Percentiles rank a stretch among this genome's conserved stretches.
phyloP scores from a whole-genome alignment of 2,888 invertebrate genomes.

The Coelinius sp. region DNA sequence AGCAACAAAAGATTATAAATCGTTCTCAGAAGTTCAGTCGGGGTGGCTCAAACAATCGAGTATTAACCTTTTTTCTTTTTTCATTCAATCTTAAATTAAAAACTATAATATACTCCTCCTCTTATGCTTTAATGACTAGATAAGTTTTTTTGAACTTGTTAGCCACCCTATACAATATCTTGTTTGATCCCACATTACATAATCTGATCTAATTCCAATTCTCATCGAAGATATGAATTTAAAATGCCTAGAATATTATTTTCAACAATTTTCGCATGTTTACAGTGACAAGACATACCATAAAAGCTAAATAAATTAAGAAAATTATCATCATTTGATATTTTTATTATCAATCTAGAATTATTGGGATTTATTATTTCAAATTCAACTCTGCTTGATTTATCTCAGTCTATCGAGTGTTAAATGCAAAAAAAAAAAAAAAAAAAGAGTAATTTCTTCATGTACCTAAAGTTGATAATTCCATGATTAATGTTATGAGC shows the following conservation, averaged over 20 bases:
- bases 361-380: conserved; percentile 1
- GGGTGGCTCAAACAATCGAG: conserved; percentile 61
- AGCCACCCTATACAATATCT: conserved; percentile 64
- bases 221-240: conserved; percentile 51
- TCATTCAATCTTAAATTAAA: conserved; percentile 47
- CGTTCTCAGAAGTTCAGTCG: conserved; percentile 54
- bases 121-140: conserved; percentile 68
- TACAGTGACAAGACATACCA: background rate
- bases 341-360: no score
- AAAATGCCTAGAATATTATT: background rate
- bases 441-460: no score
- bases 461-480: background rate
- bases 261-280: conserved; percentile 5
- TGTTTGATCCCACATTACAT: conserved; percentile 63
- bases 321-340: background rate
- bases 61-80: conserved; percentile 42
- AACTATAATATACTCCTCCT: conserved; percentile 43
- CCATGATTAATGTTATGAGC: background rate
- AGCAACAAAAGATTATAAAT: conserved; percentile 1
- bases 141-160: conserved; percentile 52
- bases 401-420: conserved; percentile 25
- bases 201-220: conserved; percentile 59
- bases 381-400: background rate
- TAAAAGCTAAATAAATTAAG: conserved; percentile 4
- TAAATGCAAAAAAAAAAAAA: background rate